Evolutionary conservation across 2,797 vertebrate species (phyloP).

Genomic region (Muraenolepis orangiensis): DNA sequence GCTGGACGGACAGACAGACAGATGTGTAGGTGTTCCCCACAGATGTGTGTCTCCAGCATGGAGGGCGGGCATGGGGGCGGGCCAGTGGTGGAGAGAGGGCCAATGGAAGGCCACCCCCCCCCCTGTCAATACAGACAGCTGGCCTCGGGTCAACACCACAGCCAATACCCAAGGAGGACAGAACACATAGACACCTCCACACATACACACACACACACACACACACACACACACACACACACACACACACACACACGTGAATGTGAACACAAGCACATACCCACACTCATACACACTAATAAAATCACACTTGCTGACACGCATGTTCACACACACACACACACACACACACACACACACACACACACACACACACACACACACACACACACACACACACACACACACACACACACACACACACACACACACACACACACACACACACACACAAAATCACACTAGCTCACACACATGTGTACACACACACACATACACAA

Average conservation of each 20-base stretch:
- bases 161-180: slow-evolving; percentile 67
- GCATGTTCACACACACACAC: slow-evolving; percentile 1
- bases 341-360: slow-evolving; percentile 28
- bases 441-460: too few species aligned
- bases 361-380: slow-evolving; percentile 26
- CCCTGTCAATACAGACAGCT: slow-evolving; percentile 62
- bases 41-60: slow-evolving; percentile 24
- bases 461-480: too few species aligned
- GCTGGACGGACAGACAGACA: slow-evolving; percentile 29
- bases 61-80: slow-evolving; percentile 23
- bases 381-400: slow-evolving; percentile 12
- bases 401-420: slow-evolving; percentile 15
- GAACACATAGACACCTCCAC: neutral
- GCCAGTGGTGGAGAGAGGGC: slow-evolving; percentile 24
- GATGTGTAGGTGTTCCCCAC: slow-evolving; percentile 27
- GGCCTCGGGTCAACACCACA: slow-evolving; percentile 71
- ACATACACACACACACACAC: slow-evolving; percentile 6
- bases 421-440: slow-evolving; percentile 28
- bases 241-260: slow-evolving; percentile 3
- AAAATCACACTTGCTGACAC: neutral
- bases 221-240: slow-evolving; percentile 21
- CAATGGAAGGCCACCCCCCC: slow-evolving; percentile 36
- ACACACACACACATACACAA: too few species aligned
- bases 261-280: slow-evolving; percentile 2
- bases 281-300: neutral